A percentile compares a stretch with the other conserved stretches of the same genome.
phyloP scores from a whole-genome alignment of 1,140 invertebrate genomes.

The Drosophila bifasciata region DNA sequence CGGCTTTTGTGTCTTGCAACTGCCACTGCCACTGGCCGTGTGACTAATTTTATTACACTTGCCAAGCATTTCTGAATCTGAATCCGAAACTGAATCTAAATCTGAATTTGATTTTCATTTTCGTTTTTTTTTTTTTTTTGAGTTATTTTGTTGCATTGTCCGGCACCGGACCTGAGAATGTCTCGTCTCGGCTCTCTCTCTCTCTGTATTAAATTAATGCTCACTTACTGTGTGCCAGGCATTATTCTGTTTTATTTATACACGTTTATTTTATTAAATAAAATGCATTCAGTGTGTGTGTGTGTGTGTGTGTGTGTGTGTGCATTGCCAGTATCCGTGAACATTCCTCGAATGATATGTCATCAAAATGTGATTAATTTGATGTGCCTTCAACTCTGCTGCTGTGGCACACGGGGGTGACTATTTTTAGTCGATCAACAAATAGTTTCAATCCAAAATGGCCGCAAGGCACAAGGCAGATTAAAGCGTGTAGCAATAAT shows the following conservation, averaged over 20 bases:
- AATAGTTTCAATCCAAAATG: slow-evolving; percentile 13
- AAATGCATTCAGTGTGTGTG: slow-evolving; percentile 27
- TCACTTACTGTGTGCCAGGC: slow-evolving; percentile 73
- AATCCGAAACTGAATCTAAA: not conserved
- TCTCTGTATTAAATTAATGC: slow-evolving; percentile 70
- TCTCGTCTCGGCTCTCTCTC: slow-evolving; percentile 52
- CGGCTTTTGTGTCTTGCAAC: slow-evolving; percentile 38
- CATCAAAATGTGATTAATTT: slow-evolving; percentile 68
- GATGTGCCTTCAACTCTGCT: slow-evolving; percentile 29
- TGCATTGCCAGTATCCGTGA: slow-evolving; percentile 50
- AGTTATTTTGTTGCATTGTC: slow-evolving; percentile 42
- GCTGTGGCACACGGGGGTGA: not conserved
- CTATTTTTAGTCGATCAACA: slow-evolving; percentile 32
- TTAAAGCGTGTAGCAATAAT: no score
- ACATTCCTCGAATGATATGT: slow-evolving; percentile 65
- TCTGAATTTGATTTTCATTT: slow-evolving; percentile 48
- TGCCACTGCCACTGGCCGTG: slow-evolving; percentile 49
- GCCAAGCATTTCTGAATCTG: slow-evolving; percentile 38
- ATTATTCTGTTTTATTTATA: slow-evolving; percentile 56
- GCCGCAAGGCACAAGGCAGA: no score
- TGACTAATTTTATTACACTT: slow-evolving; percentile 71
- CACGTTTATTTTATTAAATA: slow-evolving; percentile 11
- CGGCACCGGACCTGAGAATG: slow-evolving; percentile 13
- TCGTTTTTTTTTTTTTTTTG: no score
- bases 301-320: no score